phyloP scores from a whole-genome alignment of 1,140 invertebrate genomes.

The Cryptotermes secundus region DNA sequence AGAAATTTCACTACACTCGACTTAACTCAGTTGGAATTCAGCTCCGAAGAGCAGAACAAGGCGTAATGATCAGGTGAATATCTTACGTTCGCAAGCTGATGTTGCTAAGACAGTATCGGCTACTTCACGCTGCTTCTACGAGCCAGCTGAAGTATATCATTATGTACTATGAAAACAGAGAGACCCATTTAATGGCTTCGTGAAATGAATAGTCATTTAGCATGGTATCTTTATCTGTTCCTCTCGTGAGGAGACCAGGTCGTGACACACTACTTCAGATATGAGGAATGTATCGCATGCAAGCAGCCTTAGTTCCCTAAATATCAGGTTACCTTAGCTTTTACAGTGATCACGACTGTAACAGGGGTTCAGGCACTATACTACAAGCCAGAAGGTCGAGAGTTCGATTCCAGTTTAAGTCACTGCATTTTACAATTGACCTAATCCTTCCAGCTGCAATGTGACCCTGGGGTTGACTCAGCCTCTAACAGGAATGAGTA shows the following conservation, averaged over 20 bases:
- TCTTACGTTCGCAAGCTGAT: not conserved
- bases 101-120: not conserved
- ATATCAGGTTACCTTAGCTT: no score
- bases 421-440: no score
- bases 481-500: no score
- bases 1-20: not conserved
- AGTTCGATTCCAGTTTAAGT: no score
- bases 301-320: not conserved
- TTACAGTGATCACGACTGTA: no score
- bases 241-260: not conserved
- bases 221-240: not conserved
- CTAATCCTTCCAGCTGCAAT: no score
- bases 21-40: not conserved
- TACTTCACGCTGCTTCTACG: not conserved
- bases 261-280: not conserved
- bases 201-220: constrained; percentile 1
- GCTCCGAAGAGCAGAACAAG: not conserved
- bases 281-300: not conserved
- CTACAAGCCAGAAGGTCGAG: no score
- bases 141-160: not conserved
- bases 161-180: not conserved
- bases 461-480: no score
- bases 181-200: not conserved
- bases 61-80: not conserved
- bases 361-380: no score